Conservation (phyloP, 2,888 invertebrate species). For the Gymnocheta viridis region DNA sequence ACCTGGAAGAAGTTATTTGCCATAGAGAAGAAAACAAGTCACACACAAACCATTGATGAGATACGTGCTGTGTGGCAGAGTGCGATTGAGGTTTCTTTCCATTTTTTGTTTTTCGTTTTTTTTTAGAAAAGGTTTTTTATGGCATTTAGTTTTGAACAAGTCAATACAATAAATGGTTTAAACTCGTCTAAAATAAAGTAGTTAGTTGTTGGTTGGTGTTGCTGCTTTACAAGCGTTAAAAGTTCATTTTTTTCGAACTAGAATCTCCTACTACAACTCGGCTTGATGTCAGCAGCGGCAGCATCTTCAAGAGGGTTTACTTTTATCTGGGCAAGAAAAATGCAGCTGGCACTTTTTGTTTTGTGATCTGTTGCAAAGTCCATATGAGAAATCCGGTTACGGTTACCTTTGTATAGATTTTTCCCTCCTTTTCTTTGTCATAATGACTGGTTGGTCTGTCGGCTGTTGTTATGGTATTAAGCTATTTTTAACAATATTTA, state of each 20-base stretch:
- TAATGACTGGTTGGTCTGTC: constrained; percentile 26
- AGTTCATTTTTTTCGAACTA: constrained; percentile 1
- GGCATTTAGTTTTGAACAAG: constrained; percentile 57
- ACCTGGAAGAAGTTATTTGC: constrained; percentile 38
- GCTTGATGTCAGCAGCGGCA: not conserved
- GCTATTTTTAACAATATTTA: constrained; percentile 63
- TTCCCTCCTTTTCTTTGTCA: constrained; percentile 41
- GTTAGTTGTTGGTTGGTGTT: not conserved
- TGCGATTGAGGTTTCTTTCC: constrained; percentile 36
- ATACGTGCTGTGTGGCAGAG: constrained; percentile 4
- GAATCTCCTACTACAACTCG: constrained; percentile 44
- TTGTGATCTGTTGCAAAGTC: constrained; percentile 42
- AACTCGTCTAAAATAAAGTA: constrained; percentile 58
- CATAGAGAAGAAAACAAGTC: constrained; percentile 32
- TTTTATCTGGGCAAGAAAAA: constrained; percentile 12
- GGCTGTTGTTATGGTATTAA: constrained; percentile 22
- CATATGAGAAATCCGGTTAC: constrained; percentile 59
- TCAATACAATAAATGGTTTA: constrained; percentile 62
- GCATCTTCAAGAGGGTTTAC: constrained; percentile 26
- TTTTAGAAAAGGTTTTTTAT: constrained; percentile 43
- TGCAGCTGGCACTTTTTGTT: constrained; percentile 32
- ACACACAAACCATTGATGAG: constrained; percentile 29
- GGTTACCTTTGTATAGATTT: constrained; percentile 42
- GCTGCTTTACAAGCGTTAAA: constrained; percentile 3
- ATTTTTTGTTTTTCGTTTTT: not conserved